These are phyloP conservation scores for Eurystomus gularis DNA, from an alignment of 2,113 vertebrate species.

Conservation along the genomic window DNA sequence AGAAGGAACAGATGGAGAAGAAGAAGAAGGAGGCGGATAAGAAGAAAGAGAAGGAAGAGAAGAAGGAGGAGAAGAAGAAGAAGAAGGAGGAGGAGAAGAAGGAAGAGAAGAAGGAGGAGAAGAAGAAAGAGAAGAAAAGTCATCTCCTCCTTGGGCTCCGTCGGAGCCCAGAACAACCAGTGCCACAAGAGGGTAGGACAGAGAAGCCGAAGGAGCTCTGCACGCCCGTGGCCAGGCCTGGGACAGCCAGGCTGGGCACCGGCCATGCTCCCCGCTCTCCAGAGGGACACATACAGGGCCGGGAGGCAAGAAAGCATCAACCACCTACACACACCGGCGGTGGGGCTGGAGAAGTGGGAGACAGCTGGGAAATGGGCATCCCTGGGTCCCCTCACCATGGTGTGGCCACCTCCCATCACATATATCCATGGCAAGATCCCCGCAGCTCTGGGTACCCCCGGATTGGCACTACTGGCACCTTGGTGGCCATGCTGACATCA, in stretches of 20 bases:
- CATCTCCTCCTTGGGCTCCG: neutral
- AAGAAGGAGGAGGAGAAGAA: too few species aligned
- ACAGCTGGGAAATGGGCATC: neutral
- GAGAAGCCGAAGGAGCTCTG: neutral
- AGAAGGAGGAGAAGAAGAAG: too few species aligned
- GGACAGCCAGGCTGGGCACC: neutral
- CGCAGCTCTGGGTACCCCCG: accelerated
- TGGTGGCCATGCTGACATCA: neutral
- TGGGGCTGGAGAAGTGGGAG: neutral
- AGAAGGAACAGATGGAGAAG: neutral
- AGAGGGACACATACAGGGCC: neutral
- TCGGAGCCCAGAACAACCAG: neutral
- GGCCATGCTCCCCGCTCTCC: neutral
- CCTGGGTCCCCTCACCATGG: neutral
- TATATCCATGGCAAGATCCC: neutral
- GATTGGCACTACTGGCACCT: neutral
- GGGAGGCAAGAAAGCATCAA: neutral
- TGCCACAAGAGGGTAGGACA: neutral
- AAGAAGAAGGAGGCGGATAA: too few species aligned
- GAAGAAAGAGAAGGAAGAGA: too few species aligned
- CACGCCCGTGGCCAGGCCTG: too few species aligned
- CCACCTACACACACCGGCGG: neutral
- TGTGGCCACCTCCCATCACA: too few species aligned
- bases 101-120: too few species aligned
- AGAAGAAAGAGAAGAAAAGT: too few species aligned